Percentiles rank a stretch among this genome's conserved stretches.
phyloP scores from a whole-genome alignment of 2,888 invertebrate genomes.

The Aleiodes alternator region DNA sequence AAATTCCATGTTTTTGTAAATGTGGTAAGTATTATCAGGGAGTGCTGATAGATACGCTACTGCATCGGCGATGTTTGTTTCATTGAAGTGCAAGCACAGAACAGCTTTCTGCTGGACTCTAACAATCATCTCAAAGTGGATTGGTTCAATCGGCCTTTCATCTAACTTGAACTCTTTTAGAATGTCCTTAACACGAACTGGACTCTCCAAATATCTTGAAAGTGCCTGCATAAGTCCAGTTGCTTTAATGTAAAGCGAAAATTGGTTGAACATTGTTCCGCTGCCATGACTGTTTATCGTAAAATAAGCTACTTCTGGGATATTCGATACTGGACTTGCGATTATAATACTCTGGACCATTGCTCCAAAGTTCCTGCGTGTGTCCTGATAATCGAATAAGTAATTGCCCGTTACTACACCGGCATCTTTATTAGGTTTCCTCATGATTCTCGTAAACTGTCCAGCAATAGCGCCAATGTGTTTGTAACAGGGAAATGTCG shows the following conservation, averaged over 20 bases:
- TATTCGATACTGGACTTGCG: constrained; percentile 81
- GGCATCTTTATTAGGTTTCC: constrained; percentile 77
- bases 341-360: constrained; percentile 80
- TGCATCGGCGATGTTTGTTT: constrained; percentile 80
- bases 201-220: constrained; percentile 76
- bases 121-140: constrained; percentile 82
- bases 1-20: constrained; percentile 73
- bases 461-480: constrained; percentile 81
- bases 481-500: constrained; percentile 82
- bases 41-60: constrained; percentile 75
- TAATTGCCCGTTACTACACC: constrained; percentile 85
- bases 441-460: constrained; percentile 81
- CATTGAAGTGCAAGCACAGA: constrained; percentile 81
- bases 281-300: constrained; percentile 79
- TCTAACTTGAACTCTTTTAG: constrained; percentile 76
- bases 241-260: constrained; percentile 80
- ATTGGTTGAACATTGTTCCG: constrained; percentile 79
- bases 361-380: constrained; percentile 79
- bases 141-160: constrained; percentile 75
- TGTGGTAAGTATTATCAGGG: constrained; percentile 65
- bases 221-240: constrained; percentile 76
- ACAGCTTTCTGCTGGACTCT: constrained; percentile 83
- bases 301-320: constrained; percentile 80
- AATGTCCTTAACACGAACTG: constrained; percentile 77
- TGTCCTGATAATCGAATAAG: constrained; percentile 83